Base-by-base conservation (phyloP, 2,113 vertebrate species). In the Cranoglanis bouderius region DNA sequence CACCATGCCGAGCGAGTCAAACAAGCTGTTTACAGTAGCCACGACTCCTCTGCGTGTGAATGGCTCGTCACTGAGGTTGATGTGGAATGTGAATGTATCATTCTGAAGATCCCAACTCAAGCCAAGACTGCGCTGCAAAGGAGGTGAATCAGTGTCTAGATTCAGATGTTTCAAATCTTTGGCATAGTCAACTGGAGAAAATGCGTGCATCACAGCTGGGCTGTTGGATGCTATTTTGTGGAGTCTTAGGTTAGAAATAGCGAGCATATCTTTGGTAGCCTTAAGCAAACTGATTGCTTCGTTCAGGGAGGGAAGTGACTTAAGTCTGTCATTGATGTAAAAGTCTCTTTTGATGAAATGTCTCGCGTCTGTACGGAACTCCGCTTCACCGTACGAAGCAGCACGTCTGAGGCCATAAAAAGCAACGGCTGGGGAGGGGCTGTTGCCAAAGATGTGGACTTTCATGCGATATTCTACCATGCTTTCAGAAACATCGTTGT, bases 401-500 rank as follows among this genome's bases (percentile, higher is more conserved):
- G 82, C 61, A 26, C 51, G 29, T 16, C 49, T 51, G 1, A 88
- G 55, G 7, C 87, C 10, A 49, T 77, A 24, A 51, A 84, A 77
- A 35, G 87, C 87, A 35, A 84, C 87, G 14, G 67, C 87, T 46
- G 87, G 87, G 13, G 81, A 84, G 4, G 81, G 67, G 49, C 81
- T 51, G 16, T 74, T 75, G 1, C 51, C 29, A 12, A 87, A 80
- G 35, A 85, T 21, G 3, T 92, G 88, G 0, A 87, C 90, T 4
- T 24, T 90, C 85, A 92, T 92, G 12, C 85, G 14, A 57, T 89
- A 92, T 19, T 89, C 91, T 2, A 82, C 21, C 0, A 92, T 72
- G 2, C 78, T 86, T 70, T 88, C 80, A 19, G 63, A 46, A 0
- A 67, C 29, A 32, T 91, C 55, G 32, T 92, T 91, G 26, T 89